Evolutionary conservation across 2,888 invertebrate species (phyloP).

Genomic region (Flexamia atlantica): DNA sequence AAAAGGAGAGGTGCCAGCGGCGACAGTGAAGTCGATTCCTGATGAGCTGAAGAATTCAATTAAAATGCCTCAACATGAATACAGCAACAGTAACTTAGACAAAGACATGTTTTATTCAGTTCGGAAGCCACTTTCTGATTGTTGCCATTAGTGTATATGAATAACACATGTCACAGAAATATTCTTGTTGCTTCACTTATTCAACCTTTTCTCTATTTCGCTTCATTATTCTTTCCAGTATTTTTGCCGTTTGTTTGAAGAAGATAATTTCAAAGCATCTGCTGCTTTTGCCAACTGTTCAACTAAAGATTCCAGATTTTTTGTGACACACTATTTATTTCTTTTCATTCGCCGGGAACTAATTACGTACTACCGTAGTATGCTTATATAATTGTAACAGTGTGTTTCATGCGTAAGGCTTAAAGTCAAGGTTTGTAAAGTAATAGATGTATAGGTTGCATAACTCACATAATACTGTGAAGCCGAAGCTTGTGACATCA

Average conservation of each 20-base stretch:
- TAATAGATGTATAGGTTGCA: too few species aligned
- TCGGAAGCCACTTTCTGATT: slow-evolving; percentile 43
- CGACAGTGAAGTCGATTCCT: slow-evolving; percentile 6
- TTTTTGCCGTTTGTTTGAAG: slow-evolving; percentile 34
- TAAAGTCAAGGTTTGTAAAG: too few species aligned
- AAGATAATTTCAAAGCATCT: slow-evolving; percentile 2
- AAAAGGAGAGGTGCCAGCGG: slow-evolving; percentile 2
- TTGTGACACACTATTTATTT: too few species aligned
- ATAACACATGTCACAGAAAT: slow-evolving; percentile 44
- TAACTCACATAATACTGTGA: too few species aligned
- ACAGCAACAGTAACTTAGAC: slow-evolving; percentile 28
- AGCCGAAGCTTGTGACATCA: too few species aligned
- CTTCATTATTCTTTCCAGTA: slow-evolving; percentile 32
- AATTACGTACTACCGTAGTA: too few species aligned
- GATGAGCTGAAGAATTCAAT: slow-evolving; percentile 40
- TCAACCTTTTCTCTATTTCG: slow-evolving; percentile 32
- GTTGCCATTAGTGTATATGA: slow-evolving; percentile 45
- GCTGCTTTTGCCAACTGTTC: too few species aligned
- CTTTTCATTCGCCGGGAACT: too few species aligned
- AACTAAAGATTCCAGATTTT: too few species aligned
- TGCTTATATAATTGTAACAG: too few species aligned
- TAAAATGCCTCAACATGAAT: slow-evolving; percentile 45
- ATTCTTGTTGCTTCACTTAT: slow-evolving; percentile 38
- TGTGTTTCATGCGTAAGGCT: too few species aligned
- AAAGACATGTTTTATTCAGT: slow-evolving; percentile 45